Evolutionary conservation across 2,888 invertebrate genomes (phyloP).

Genomic region (Microplitis deprimator): DNA sequence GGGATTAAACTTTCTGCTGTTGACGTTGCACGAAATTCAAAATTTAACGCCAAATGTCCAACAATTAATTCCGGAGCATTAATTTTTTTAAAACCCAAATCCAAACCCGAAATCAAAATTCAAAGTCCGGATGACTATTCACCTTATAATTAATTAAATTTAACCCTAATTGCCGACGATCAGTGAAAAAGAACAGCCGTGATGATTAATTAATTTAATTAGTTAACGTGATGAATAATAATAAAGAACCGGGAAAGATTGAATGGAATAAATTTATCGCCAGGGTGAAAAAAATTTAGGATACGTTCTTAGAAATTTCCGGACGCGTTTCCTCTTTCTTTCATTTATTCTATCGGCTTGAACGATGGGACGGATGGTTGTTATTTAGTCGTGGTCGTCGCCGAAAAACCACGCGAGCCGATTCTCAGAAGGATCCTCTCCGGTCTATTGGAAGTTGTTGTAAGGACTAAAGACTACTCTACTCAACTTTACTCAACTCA

Average conservation of each 20-base stretch:
- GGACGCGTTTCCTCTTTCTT: slow-evolving; percentile 45
- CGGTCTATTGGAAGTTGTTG: slow-evolving; percentile 16
- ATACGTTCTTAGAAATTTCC: slow-evolving; percentile 29
- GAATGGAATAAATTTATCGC: slow-evolving; percentile 5
- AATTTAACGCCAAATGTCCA: too few relatives aligned
- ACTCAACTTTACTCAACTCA: not conserved
- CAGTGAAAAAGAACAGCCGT: not conserved
- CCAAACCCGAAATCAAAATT: too few relatives aligned
- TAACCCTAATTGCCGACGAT: not conserved
- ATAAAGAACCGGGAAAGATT: slow-evolving; percentile 3
- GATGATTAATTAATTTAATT: not conserved
- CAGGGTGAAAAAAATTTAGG: slow-evolving; percentile 21
- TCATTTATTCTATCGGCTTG: slow-evolving; percentile 21
- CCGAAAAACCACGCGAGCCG: slow-evolving; percentile 64
- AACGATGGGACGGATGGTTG: slow-evolving; percentile 9
- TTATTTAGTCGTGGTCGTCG: slow-evolving; percentile 39
- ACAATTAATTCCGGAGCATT: too few relatives aligned
- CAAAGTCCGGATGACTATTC: too few relatives aligned
- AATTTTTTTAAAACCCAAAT: not conserved
- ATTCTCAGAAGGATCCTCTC: slow-evolving; percentile 63
- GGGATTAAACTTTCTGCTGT: slow-evolving; percentile 14
- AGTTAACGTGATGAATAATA: not conserved
- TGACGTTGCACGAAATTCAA: too few relatives aligned
- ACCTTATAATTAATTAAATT: not conserved
- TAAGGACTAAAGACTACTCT: slow-evolving; percentile 42